Evolutionary conservation across 2,113 vertebrate species (phyloP).

Genomic region (Tympanuchus pallidicinctus): DNA sequence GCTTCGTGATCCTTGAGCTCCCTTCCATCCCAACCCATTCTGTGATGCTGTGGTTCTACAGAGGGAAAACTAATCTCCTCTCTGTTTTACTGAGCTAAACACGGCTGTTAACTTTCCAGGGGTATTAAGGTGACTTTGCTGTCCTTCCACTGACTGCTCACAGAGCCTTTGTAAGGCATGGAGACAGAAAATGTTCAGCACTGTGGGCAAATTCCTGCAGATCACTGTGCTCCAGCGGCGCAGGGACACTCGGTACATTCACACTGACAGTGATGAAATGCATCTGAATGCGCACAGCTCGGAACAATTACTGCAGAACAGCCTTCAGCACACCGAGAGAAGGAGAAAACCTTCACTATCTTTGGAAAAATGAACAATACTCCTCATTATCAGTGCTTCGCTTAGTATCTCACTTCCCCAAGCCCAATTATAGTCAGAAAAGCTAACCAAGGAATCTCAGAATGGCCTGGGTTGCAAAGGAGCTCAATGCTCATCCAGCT

Average conservation of each 20-base stretch:
- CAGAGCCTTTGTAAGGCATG: background rate
- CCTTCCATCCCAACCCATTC: no score
- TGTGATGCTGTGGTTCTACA: no score
- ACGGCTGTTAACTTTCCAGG: background rate
- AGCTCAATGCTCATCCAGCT: no score
- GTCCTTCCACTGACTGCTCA: background rate
- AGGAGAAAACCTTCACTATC: background rate
- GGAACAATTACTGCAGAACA: background rate
- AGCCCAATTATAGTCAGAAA: constrained; percentile 9
- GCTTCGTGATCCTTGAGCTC: no score
- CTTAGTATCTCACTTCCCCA: background rate
- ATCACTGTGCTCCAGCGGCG: background rate
- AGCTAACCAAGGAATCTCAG: background rate
- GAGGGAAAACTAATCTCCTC: constrained; percentile 26
- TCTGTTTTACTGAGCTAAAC: background rate
- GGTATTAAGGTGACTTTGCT: background rate
- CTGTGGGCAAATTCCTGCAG: constrained; percentile 1
- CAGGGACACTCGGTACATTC: background rate
- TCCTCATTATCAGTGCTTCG: constrained; percentile 16
- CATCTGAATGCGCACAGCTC: background rate
- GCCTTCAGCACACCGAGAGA: background rate
- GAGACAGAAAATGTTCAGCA: background rate
- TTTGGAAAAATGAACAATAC: constrained; percentile 15
- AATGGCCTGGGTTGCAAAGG: no score
- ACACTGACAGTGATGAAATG: background rate